Percentiles rank a stretch among this genome's conserved stretches.
Evolutionary conservation across 2,113 vertebrate genomes (phyloP).

Genomic region (Sigmodon hispidus): DNA sequence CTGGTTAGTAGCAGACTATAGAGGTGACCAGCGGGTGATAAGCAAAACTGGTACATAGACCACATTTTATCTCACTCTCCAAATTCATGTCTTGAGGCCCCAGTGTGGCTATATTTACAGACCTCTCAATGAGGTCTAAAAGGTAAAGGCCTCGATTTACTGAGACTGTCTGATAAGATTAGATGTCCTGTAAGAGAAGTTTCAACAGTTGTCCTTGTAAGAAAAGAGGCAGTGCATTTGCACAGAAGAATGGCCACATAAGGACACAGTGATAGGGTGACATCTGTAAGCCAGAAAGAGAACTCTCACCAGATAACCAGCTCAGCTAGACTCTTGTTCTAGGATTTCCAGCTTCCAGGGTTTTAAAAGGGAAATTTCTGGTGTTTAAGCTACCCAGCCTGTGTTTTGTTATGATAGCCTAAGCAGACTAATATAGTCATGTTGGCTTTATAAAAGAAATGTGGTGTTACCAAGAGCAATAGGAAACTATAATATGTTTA

Average conservation of each 20-base stretch:
- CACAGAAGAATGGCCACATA: not conserved
- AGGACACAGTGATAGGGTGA: not conserved
- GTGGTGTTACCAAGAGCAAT: not conserved
- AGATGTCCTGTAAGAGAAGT: not conserved
- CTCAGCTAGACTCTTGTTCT: not conserved
- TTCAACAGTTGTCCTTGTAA: not conserved
- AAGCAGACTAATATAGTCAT: not conserved
- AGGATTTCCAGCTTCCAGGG: not conserved
- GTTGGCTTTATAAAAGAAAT: not conserved
- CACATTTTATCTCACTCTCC: not conserved
- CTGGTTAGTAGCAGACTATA: not conserved
- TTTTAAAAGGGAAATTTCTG: not conserved
- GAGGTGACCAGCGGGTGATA: too few relatives aligned
- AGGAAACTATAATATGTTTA: not conserved
- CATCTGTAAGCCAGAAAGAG: not conserved
- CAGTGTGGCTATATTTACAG: not conserved
- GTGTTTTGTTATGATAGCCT: not conserved
- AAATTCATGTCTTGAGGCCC: not conserved
- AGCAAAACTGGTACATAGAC: not conserved
- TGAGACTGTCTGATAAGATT: not conserved
- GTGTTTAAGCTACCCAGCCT: not conserved
- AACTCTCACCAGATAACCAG: not conserved
- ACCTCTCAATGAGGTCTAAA: not conserved
- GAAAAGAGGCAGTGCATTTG: not conserved
- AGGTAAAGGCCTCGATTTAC: not conserved